Conservation (phyloP, 2,113 vertebrate species). For the Hippopotamus amphibius region DNA sequence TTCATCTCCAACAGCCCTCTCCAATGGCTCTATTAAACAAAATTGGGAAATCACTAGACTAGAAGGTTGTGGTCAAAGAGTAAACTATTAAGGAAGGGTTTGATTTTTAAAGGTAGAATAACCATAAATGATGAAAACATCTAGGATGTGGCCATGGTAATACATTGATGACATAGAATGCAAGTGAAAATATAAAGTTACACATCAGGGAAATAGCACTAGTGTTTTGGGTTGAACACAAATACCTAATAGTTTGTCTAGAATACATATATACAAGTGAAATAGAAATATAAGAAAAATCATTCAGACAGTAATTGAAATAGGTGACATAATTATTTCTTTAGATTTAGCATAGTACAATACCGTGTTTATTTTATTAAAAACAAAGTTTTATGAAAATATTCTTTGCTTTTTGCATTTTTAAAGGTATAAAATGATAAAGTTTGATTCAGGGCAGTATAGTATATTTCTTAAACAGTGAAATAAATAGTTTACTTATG, state of each 20-base stretch:
- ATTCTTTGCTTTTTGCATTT: slow-evolving; percentile 42
- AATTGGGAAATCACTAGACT: neutral
- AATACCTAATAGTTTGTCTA: slow-evolving; percentile 49
- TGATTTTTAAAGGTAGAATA: slow-evolving; percentile 47
- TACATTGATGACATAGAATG: neutral
- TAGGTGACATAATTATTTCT: neutral
- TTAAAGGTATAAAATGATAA: neutral
- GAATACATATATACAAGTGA: slow-evolving; percentile 27
- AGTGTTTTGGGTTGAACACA: neutral
- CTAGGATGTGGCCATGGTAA: neutral
- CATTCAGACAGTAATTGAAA: slow-evolving; percentile 20
- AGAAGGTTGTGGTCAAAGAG: neutral
- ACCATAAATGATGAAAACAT: slow-evolving; percentile 30
- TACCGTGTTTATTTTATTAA: slow-evolving; percentile 50
- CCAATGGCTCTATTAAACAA: neutral
- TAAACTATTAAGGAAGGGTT: slow-evolving; percentile 29
- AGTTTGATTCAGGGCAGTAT: slow-evolving; percentile 1
- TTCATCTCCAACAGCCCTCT: neutral
- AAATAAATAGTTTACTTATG: neutral
- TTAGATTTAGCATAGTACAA: slow-evolving; percentile 58
- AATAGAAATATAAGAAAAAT: slow-evolving; percentile 42
- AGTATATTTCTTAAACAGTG: slow-evolving; percentile 38
- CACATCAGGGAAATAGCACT: neutral
- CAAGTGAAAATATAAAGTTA: neutral
- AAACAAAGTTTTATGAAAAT: slow-evolving; percentile 33